Conservation (phyloP, 2,888 invertebrate species). For the Gymnosoma rotundatum region DNA sequence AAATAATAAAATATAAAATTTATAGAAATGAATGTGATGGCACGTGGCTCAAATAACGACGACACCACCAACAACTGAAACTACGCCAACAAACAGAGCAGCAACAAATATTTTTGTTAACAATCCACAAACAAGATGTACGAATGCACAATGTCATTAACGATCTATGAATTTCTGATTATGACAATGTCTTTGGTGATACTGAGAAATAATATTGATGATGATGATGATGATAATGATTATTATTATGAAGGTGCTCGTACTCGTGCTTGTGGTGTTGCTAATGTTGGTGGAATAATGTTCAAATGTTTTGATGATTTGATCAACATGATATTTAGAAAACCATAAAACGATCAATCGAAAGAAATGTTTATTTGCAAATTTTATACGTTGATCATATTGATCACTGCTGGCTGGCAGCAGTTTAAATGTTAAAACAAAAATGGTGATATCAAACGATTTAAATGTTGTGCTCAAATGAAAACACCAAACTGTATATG, state of each 20-base stretch:
- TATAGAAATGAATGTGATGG: constrained; percentile 67
- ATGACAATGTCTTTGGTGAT: constrained; percentile 40
- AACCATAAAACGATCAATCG: background rate
- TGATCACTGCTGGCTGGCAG: background rate
- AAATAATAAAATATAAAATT: constrained; percentile 60
- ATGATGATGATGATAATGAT: too few relatives aligned
- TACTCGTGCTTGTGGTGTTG: background rate
- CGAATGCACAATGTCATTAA: constrained; percentile 23
- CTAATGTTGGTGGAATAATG: constrained; percentile 9
- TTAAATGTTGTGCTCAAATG: constrained; percentile 45
- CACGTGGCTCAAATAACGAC: constrained; percentile 64
- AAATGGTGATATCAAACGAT: constrained; percentile 64
- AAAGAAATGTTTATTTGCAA: constrained; percentile 60
- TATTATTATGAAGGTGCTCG: background rate
- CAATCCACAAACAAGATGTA: constrained; percentile 17
- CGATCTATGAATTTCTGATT: constrained; percentile 60
- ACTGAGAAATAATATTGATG: background rate
- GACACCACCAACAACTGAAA: background rate
- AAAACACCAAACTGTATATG: background rate
- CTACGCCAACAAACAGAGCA: too few relatives aligned
- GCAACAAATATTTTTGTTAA: constrained; percentile 44
- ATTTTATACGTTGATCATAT: constrained; percentile 1
- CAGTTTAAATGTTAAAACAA: constrained; percentile 27
- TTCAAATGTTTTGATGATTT: constrained; percentile 47
- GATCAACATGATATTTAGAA: constrained; percentile 34